phyloP scores from a whole-genome alignment of 53 echinoderm and acorn worm species.

The Holothuria scabra region DNA sequence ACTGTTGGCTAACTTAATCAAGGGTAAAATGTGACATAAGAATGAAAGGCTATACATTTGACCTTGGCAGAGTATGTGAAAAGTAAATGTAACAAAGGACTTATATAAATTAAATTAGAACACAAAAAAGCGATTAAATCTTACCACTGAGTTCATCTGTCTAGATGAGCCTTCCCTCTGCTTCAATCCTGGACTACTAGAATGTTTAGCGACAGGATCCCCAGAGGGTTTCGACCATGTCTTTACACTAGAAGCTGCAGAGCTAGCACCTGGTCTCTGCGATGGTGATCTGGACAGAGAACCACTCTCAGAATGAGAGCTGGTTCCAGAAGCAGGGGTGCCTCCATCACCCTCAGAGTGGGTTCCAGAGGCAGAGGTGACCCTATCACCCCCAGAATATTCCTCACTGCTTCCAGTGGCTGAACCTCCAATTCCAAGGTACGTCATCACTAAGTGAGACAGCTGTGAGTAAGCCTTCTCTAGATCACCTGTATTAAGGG shows the following conservation, averaged over 20 bases:
- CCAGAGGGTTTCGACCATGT: slow-evolving; percentile 64
- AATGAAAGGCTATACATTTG: no score
- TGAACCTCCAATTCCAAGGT: slow-evolving; percentile 54
- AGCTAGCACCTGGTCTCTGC: slow-evolving; percentile 26
- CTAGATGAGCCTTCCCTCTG: slow-evolving; percentile 15
- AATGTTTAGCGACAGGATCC: slow-evolving; percentile 33
- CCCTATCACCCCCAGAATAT: neutral
- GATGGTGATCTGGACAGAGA: slow-evolving; percentile 9
- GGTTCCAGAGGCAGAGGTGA: neutral
- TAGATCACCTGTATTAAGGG: slow-evolving; percentile 3
- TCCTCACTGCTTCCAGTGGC: neutral
- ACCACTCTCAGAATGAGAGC: neutral
- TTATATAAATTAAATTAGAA: no score
- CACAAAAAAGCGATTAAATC: neutral
- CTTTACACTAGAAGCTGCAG: slow-evolving; percentile 32
- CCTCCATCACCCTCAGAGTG: neutral
- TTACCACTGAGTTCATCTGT: slow-evolving; percentile 46
- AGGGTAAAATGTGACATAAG: no score
- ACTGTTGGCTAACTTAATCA: no score
- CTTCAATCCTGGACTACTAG: neutral
- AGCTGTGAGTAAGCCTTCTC: slow-evolving; percentile 53
- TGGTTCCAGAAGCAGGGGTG: slow-evolving; percentile 2
- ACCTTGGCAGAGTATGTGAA: no score
- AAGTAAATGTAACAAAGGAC: no score
- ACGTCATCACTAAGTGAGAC: slow-evolving; percentile 56